Percentiles rank a stretch among this genome's conserved stretches.
Evolutionary conservation across 2,888 invertebrate species (phyloP).

Genomic region (Aplocera efformata): DNA sequence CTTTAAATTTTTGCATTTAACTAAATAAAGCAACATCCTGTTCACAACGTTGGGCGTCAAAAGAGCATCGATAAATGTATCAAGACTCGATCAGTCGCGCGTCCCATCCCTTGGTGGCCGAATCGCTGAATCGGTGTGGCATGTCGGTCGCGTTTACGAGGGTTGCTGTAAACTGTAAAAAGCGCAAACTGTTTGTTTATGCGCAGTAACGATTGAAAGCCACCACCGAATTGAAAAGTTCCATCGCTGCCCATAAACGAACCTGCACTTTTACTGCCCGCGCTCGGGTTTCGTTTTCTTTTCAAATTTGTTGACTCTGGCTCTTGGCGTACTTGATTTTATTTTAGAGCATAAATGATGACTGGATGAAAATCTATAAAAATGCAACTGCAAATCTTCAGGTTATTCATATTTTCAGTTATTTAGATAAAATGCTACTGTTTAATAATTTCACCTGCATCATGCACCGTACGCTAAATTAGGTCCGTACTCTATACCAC

Average conservation of each 20-base stretch:
- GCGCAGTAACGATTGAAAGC: constrained; percentile 49
- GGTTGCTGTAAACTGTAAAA: constrained; percentile 74
- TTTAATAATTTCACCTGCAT: too few relatives aligned
- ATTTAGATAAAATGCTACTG: too few relatives aligned
- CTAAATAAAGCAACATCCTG: too few relatives aligned
- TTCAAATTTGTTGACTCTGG: constrained; percentile 25
- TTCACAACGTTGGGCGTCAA: too few relatives aligned
- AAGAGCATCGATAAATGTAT: constrained; percentile 5
- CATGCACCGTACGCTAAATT: too few relatives aligned
- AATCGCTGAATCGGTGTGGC: constrained; percentile 70
- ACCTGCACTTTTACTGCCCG: constrained; percentile 59
- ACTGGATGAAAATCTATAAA: too few relatives aligned
- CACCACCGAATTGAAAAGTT: constrained; percentile 48
- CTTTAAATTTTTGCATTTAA: too few relatives aligned
- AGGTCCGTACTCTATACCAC: too few relatives aligned
- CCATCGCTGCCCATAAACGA: constrained; percentile 48
- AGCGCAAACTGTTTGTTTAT: constrained; percentile 77
- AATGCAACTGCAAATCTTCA: too few relatives aligned
- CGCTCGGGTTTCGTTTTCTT: constrained; percentile 23
- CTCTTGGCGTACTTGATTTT: too few relatives aligned
- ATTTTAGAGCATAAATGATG: background rate
- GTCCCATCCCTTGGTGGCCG: constrained; percentile 40
- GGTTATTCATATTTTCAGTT: too few relatives aligned
- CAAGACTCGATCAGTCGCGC: constrained; percentile 11
- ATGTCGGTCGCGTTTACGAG: constrained; percentile 71